Base-by-base conservation (phyloP, 2,888 invertebrate genomes). In the Tribolium freemani region DNA sequence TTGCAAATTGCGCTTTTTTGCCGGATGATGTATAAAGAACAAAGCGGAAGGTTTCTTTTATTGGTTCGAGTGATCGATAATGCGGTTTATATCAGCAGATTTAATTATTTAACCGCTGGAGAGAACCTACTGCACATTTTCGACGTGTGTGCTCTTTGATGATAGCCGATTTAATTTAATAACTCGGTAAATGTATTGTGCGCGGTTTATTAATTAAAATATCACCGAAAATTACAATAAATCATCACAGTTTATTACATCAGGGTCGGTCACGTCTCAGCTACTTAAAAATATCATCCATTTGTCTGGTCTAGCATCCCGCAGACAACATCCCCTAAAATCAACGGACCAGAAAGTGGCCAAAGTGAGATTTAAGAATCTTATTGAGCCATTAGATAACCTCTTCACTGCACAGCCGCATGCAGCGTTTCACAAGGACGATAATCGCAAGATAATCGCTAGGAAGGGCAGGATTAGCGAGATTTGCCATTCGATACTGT, bases 401-500 rank as follows among this genome's bases (percentile, higher is more conserved):
- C 76, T 71, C 72, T 71, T 74, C 60, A 70, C 50, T 56, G 70
- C 70, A 75, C 69, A 64, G 67, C 75, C 76, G 60, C 76, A 78
- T 75, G 75, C 70, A 75, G 71, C 69, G 70, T 67, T 77, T 73
- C 81, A 80, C 78, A 83, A 82, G 83, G 81, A 78, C 83, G 81
- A 84, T 84, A 83, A 85, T 85, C 83, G 84, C 78, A 76, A 77
- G 83, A 84, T 84, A 84, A 84, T 84, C 83, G 80, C 16, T 75
- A 72, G 56, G 79, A 77, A 81, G 82, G 82, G 84, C 81, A 78
- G 83, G 82, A 85, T 85, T 85, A 85, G 85, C 83, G 78, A 83
- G 84, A 85, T 85, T 85, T 83, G 81, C 82, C 83, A 84, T 84
- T 84, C 84, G 84, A 85, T 84, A 84, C 83, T 83, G 83, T 84